phyloP scores from a whole-genome alignment of 2,797 vertebrate species.

The Otus scops region DNA sequence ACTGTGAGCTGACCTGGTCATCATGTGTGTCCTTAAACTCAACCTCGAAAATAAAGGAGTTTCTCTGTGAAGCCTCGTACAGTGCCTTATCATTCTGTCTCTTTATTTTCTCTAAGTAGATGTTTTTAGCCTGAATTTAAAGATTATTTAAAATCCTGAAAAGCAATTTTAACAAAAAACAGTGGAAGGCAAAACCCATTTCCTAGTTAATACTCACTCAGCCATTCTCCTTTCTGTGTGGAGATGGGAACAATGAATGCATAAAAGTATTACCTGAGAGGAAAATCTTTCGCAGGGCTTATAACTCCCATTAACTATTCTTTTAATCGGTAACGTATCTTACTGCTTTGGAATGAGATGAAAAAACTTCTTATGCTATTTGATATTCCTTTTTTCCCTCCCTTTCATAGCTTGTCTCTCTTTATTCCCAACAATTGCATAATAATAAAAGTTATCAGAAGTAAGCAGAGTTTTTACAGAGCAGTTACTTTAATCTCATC shows the following conservation, averaged over 20 bases:
- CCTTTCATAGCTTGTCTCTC: background rate
- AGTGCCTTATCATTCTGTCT: background rate
- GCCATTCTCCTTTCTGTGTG: background rate
- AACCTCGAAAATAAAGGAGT: background rate
- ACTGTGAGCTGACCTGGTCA: background rate
- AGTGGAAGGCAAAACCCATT: background rate
- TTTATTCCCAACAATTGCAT: background rate
- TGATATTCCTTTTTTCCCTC: background rate
- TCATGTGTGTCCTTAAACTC: background rate
- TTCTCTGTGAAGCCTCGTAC: background rate
- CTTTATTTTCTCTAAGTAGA: background rate
- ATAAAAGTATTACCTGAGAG: background rate
- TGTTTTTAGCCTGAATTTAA: background rate
- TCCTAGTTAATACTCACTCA: background rate
- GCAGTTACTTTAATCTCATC: background rate
- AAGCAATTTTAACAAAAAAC: background rate
- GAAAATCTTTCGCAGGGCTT: background rate
- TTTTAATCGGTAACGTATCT: background rate
- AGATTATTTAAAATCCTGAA: background rate
- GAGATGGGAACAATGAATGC: background rate
- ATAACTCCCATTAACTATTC: background rate
- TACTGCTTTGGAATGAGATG: background rate
- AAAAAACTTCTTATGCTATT: background rate
- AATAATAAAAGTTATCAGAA: background rate
- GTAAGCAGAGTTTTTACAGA: background rate